These are phyloP conservation scores for Matsumurasca onukii DNA, from an alignment of 1,140 invertebrate genomes.

Conservation along the genomic window DNA sequence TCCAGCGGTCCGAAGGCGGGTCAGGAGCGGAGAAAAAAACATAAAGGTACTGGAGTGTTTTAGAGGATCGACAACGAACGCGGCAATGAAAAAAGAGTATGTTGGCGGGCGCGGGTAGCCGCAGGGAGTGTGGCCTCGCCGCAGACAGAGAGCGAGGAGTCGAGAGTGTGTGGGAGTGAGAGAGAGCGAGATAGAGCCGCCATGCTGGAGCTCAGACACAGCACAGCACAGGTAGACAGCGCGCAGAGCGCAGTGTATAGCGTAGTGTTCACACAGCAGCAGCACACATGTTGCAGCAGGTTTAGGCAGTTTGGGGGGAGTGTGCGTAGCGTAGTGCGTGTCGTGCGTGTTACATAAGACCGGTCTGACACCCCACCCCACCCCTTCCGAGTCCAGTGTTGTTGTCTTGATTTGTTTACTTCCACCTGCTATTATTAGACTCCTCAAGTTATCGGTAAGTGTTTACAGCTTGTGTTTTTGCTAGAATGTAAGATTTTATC, in stretches of 20 bases:
- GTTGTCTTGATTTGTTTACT: neutral
- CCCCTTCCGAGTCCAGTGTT: neutral
- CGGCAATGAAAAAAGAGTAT: conserved; percentile 24
- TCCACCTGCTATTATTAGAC: neutral
- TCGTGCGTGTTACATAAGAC: conserved; percentile 6
- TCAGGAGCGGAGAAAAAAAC: conserved; percentile 20
- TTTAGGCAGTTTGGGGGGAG: conserved; percentile 18
- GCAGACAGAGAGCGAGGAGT: neutral
- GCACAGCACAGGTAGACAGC: neutral
- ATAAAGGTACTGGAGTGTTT: conserved; percentile 30
- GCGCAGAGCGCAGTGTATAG: neutral
- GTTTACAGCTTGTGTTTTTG: too few relatives aligned
- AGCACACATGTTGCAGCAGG: conserved; percentile 11
- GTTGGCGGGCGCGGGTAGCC: conserved; percentile 18
- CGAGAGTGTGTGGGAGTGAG: conserved; percentile 25
- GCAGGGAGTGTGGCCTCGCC: conserved; percentile 10
- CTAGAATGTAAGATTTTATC: too few relatives aligned
- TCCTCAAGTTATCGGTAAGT: conserved; percentile 13
- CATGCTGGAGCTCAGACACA: conserved; percentile 20
- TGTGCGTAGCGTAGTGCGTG: conserved; percentile 1
- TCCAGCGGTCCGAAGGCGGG: conserved; percentile 28
- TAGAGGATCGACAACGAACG: conserved; percentile 30
- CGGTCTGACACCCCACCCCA: neutral
- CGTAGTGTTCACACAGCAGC: neutral
- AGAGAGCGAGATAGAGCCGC: conserved; percentile 29